Evolutionary conservation across 2,113 vertebrate genomes (phyloP), one percentile per base, ranked within the genome.

Genomic region (Lutjanus erythropterus): DNA sequence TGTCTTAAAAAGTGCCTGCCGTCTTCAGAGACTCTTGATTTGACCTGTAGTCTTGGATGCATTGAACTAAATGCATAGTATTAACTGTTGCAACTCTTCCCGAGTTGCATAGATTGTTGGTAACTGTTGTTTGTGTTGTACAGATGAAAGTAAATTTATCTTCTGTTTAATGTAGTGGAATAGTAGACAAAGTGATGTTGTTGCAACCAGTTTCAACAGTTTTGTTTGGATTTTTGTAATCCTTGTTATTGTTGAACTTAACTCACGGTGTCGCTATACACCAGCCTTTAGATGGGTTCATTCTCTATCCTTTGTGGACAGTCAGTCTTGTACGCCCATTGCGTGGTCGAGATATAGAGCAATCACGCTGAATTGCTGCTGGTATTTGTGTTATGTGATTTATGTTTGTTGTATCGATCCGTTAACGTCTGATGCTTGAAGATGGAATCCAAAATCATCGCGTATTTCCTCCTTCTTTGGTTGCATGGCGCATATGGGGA

Each of bases 401-500:
- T 16, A 37, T 14, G 2, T 19, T 46, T n/a, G 5, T 55, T 49
- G 16, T 3, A 5, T 82, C 2, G 3, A 29, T 52, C 35, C 2
- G 1, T 59, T 18, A 11, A 21, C 10, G 44, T 33, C 6, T 53
- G 0, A 7, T 65, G 6, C 0, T 23, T n/a, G n/a, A n/a, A n/a
- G n/a, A 86, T 84, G 68, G 53, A 50, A 53, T 59, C 16, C 0
- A 74, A 61, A 18, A 59, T 42, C 1, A 29, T 75, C 21, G 11
- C 5, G 10, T 29, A 56, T 49, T 58, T 86, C n/a, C n/a, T n/a
- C n/a, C 5, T 86, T 0, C 0, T 80, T 9, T 52, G 78, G 6
- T 19, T 80, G 35, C 23, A 46, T 3, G 18, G 5, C 8, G 62
- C 79, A 6, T 21, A 66, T 68, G 93, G 87, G 74, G 94, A 93